A percentile compares a stretch with the other conserved stretches of the same genome.
These are phyloP conservation scores for Apaloderma vittatum DNA, from an alignment of 2,113 vertebrate genomes.

Conservation along the genomic window DNA sequence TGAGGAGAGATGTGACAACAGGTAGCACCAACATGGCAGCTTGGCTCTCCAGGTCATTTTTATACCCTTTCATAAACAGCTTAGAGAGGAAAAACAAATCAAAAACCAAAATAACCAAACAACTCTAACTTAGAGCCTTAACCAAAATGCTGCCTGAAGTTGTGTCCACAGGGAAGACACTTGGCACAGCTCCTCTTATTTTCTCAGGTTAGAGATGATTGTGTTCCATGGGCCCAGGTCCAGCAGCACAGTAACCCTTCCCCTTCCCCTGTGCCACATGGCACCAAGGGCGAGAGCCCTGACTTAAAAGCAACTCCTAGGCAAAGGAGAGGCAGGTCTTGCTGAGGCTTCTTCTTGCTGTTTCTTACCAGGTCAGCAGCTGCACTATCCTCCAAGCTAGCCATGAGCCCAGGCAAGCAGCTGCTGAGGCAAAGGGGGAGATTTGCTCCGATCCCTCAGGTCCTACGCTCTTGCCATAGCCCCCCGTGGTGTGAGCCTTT, in stretches of 20 bases:
- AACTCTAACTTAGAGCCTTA: neutral
- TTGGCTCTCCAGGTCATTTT: conserved; percentile 68
- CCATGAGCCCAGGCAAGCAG: neutral
- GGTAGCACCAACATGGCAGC: conserved; percentile 88
- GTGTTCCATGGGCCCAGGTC: neutral
- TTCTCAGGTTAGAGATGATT: neutral
- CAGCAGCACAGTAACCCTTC: neutral
- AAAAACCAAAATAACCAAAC: neutral
- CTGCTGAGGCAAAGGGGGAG: neutral
- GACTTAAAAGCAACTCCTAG: neutral
- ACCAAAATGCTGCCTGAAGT: neutral
- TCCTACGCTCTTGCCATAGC: neutral
- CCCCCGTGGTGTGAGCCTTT: neutral
- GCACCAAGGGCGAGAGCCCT: neutral
- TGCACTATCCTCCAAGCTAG: neutral
- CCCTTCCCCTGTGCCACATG: neutral
- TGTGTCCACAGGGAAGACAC: neutral
- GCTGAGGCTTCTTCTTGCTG: neutral
- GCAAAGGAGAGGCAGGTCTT: neutral
- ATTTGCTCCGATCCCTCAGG: neutral
- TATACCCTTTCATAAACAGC: conserved; percentile 49
- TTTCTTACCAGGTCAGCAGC: neutral
- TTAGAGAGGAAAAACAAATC: neutral
- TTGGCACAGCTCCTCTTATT: too few species aligned
- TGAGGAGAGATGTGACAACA: conserved; percentile 87